Evolutionary conservation across 2,113 vertebrate genomes (phyloP), one percentile per base, ranked within the genome.

Genomic region (Chaetodon trifascialis): DNA sequence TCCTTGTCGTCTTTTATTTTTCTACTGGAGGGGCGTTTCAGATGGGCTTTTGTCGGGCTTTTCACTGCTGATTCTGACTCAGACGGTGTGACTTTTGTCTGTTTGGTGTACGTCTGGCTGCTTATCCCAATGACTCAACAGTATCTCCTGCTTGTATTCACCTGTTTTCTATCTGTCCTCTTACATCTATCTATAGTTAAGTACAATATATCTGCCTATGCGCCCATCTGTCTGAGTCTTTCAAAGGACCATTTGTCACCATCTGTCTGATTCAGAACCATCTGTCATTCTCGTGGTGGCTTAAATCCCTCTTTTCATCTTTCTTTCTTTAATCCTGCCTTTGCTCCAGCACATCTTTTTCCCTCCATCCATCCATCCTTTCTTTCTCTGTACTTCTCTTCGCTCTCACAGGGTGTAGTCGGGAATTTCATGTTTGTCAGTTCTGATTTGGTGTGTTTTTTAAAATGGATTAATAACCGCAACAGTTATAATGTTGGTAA

Each of bases 401-500:
- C n/a, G 51, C 76, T 89, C n/a, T 87, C 79, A 79, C 14, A 55
- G 55, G 81, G 73, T 90, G 81, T 76, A 84, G 58, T 80, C n/a
- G 58, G 80, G 55, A 56, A 65, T 77, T 76, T 86, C 69, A 74
- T 73, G 71, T 83, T 70, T 81, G 64, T 89, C 56, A 14, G 38
- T 88, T 65, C 16, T 82, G 82, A 89, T 91, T 90, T 86, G 34
- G 73, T 90, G 89, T 85, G 40, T 44, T 34, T 75, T 86, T 67
- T 84, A 42, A 83, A 77, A 76, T 80, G 84, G 71, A 89, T 88
- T 64, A 89, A 81, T 91, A 91, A 89, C 75, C 72, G 64, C 72
- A 85, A 52, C 54, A 73, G 58, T 81, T 76, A 78, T 67, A 76
- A 85, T 36, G 69, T 87, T 81, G 81, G 30, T 79, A 76, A 84